Percentiles rank a stretch among this genome's conserved stretches.
These are phyloP conservation scores for Thecocarcelia acutangulata DNA, from an alignment of 2,888 invertebrate genomes.

Conservation along the genomic window DNA sequence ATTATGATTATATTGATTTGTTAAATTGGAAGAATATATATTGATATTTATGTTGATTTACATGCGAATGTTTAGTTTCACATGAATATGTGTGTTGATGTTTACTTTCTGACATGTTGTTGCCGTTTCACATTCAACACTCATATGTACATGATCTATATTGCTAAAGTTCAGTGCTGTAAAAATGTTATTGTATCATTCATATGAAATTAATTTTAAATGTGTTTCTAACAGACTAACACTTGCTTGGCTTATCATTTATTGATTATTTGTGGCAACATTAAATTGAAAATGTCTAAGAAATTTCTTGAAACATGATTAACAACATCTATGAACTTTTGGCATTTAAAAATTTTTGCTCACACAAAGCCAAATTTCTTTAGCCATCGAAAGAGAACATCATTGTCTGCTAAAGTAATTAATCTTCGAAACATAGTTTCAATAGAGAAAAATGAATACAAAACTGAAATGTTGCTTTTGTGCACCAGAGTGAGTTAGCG, in stretches of 20 bases:
- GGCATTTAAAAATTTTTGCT: neutral
- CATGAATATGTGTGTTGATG: neutral
- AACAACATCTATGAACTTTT: neutral
- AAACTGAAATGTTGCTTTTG: neutral
- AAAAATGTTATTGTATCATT: neutral
- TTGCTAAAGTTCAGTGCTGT: neutral
- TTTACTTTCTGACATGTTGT: too few species aligned
- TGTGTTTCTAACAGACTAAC: neutral
- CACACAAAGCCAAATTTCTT: neutral
- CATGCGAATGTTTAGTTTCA: too few species aligned
- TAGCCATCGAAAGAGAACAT: neutral
- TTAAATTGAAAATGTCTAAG: slow-evolving; percentile 3
- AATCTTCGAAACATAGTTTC: slow-evolving; percentile 3
- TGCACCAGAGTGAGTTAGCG: neutral
- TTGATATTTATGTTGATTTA: neutral
- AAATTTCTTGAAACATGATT: neutral
- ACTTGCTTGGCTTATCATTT: neutral
- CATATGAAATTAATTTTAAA: neutral
- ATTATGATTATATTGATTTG: slow-evolving; percentile 37
- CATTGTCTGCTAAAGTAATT: slow-evolving; percentile 8
- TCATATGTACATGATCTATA: too few species aligned
- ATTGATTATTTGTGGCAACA: neutral
- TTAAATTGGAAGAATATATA: slow-evolving; percentile 15
- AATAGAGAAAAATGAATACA: neutral
- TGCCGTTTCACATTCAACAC: too few species aligned